These are phyloP conservation scores for Strigamia transsilvanica DNA, from an alignment of 2,888 invertebrate genomes.

Conservation along the genomic window DNA sequence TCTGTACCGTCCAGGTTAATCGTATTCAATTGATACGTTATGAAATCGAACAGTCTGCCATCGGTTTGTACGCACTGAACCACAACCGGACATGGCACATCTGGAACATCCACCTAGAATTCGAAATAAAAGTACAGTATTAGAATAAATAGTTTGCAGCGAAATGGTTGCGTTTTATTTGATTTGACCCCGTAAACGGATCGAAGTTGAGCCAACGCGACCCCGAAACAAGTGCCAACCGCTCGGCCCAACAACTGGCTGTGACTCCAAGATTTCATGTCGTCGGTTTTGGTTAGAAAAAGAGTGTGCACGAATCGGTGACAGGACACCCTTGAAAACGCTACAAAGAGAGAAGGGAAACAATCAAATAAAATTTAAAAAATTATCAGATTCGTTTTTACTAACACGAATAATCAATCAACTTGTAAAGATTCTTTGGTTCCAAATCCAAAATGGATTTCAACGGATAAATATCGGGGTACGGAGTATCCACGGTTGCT, in stretches of 20 bases:
- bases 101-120: conserved; percentile 62
- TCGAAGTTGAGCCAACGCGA: conserved; percentile 78
- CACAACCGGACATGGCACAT: conserved; percentile 78
- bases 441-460: conserved; percentile 75
- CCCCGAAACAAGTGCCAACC: conserved; percentile 69
- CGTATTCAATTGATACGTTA: conserved; percentile 84
- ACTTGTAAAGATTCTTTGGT: conserved; percentile 72
- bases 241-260: conserved; percentile 59
- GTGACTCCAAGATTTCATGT: conserved; percentile 58
- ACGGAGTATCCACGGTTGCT: conserved; percentile 67
- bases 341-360: too few species aligned
- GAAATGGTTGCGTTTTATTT: neutral
- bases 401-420: conserved; percentile 77
- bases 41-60: conserved; percentile 80
- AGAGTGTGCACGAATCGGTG: conserved; percentile 78
- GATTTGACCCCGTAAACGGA: conserved; percentile 74
- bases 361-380: conserved; percentile 16
- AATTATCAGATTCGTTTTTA: conserved; percentile 58
- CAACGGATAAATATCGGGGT: conserved; percentile 80
- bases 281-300: conserved; percentile 70
- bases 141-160: neutral
- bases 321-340: conserved; percentile 36
- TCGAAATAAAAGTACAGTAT: neutral
- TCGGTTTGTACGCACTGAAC: conserved; percentile 85
- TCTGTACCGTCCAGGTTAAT: conserved; percentile 71